These are phyloP conservation scores for Heloderma charlesbogerti DNA, from an alignment of 2,113 vertebrate species.

Conservation along the genomic window DNA sequence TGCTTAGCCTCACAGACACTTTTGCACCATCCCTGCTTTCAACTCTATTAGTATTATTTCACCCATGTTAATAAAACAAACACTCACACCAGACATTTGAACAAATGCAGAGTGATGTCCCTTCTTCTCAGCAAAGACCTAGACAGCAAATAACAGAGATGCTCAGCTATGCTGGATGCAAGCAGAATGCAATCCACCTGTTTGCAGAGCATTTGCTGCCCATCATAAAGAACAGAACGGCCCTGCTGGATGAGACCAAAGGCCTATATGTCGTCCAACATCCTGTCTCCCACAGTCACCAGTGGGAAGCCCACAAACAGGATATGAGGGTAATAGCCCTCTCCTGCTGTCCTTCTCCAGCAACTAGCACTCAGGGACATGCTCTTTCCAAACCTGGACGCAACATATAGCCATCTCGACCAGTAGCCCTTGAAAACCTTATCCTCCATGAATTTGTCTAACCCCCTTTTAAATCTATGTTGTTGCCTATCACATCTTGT, in stretches of 20 bases:
- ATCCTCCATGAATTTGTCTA: too few relatives aligned
- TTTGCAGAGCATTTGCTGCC: neutral
- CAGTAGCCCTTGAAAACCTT: too few relatives aligned
- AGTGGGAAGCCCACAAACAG: neutral
- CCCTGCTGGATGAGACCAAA: neutral
- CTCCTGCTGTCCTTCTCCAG: too few relatives aligned
- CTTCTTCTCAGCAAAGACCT: neutral
- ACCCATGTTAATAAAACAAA: slow-evolving; percentile 24
- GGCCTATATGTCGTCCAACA: neutral
- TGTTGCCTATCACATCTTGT: too few relatives aligned
- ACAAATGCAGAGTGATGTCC: neutral
- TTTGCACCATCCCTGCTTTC: slow-evolving; percentile 18
- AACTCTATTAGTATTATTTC: neutral
- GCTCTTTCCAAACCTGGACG: too few relatives aligned
- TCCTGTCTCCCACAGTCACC: neutral
- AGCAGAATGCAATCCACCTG: neutral
- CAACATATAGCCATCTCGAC: too few relatives aligned
- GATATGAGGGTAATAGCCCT: too few relatives aligned
- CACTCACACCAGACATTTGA: neutral
- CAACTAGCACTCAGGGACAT: too few relatives aligned
- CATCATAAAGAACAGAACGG: neutral
- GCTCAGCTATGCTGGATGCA: accelerated
- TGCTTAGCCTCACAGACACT: neutral
- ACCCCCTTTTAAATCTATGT: too few relatives aligned
- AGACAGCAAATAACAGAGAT: neutral